Conservation (phyloP, 2,113 vertebrate genomes). For the Podarcis muralis region DNA sequence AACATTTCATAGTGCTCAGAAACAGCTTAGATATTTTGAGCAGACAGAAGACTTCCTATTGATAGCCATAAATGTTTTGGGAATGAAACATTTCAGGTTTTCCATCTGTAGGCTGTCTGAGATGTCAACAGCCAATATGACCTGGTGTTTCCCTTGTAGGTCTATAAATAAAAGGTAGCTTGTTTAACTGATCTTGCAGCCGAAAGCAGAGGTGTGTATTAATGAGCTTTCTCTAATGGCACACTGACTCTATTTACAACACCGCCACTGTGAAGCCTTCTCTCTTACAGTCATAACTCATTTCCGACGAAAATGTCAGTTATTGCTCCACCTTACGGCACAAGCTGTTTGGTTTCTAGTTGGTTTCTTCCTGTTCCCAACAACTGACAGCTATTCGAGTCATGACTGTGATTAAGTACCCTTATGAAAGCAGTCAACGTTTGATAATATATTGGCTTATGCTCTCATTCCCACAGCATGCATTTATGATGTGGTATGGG, state of each 20-base stretch:
- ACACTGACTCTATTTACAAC: slow-evolving; percentile 84
- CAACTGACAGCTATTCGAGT: slow-evolving; percentile 76
- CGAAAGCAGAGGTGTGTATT: slow-evolving; percentile 73
- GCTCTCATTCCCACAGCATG: slow-evolving; percentile 38
- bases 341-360: slow-evolving; percentile 67
- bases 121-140: slow-evolving; percentile 76
- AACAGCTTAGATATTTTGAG: slow-evolving; percentile 65
- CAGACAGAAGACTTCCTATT: slow-evolving; percentile 73
- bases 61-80: slow-evolving; percentile 69
- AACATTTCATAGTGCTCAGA: slow-evolving; percentile 59
- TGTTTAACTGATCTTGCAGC: slow-evolving; percentile 78
- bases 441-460: slow-evolving; percentile 58
- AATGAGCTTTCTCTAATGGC: slow-evolving; percentile 74
- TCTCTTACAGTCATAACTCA: slow-evolving; percentile 84
- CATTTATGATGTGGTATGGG: slow-evolving; percentile 26
- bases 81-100: slow-evolving; percentile 74
- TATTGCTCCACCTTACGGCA: slow-evolving; percentile 60
- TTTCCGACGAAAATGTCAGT: slow-evolving; percentile 84
- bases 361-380: slow-evolving; percentile 79
- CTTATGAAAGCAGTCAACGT: slow-evolving; percentile 59
- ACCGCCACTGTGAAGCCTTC: slow-evolving; percentile 70
- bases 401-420: slow-evolving; percentile 58
- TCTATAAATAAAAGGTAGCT: slow-evolving; percentile 78
- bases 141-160: slow-evolving; percentile 70
- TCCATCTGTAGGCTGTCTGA: slow-evolving; percentile 78